These are phyloP conservation scores for Penaeus chinensis DNA, from an alignment of 1,140 invertebrate genomes.

Conservation along the genomic window DNA sequence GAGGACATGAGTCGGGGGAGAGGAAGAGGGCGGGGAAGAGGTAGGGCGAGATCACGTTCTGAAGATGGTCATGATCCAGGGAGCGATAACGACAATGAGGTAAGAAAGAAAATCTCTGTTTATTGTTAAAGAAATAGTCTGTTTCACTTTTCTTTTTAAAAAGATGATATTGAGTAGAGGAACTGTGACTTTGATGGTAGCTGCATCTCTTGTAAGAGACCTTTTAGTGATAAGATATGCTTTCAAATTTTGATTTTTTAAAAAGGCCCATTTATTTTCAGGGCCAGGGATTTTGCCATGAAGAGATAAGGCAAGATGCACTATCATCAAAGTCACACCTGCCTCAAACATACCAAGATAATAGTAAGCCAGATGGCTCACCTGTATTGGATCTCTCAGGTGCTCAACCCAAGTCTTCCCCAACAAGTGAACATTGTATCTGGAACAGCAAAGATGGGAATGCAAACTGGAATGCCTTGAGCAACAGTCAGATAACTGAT, in stretches of 20 bases:
- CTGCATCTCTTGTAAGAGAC: not conserved
- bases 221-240: not conserved
- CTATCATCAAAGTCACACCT: conserved; percentile 51
- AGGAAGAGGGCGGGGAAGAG: conserved; percentile 17
- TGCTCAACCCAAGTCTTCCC: no score
- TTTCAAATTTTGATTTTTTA: not conserved
- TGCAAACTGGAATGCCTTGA: no score
- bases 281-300: conserved; percentile 35
- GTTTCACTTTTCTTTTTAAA: not conserved
- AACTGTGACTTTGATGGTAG: conserved; percentile 47
- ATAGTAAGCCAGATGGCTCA: not conserved
- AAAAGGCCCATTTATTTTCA: conserved; percentile 54
- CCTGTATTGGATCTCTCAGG: not conserved
- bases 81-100: conserved; percentile 46
- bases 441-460: no score
- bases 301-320: conserved; percentile 30
- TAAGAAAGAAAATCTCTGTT: conserved; percentile 1
- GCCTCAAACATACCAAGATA: conserved; percentile 5
- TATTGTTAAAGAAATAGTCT: not conserved
- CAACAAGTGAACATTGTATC: no score
- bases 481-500: no score
- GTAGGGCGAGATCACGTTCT: conserved; percentile 5
- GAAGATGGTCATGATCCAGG: conserved; percentile 27
- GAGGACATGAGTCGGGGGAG: not conserved
- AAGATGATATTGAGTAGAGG: not conserved